Evolutionary conservation across 2,888 invertebrate species (phyloP), one percentile per base, ranked within the genome.

Genomic region (Philereme vetulata): DNA sequence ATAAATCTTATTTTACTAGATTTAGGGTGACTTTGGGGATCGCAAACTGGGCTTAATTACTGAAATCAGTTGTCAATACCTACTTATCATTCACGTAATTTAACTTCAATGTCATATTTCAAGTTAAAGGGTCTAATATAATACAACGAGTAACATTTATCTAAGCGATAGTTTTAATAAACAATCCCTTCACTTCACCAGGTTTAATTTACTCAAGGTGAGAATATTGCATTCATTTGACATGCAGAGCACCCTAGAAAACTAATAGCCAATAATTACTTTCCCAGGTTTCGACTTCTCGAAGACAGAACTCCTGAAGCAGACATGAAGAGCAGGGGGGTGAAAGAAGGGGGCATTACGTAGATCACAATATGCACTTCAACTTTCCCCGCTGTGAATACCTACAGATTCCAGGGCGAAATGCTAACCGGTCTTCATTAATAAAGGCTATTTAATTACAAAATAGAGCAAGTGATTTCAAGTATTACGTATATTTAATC

Each of bases 291-390:
- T 68, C 75, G 71, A 71, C 78, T 79, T 73, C 78, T 82, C 74
- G 77, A 85, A 86, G 85, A 84, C 82, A 81, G 77, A 74, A 78
- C 76, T 83, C 82, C 90, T 91, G 91, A 78, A 76, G 72, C 76
- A 80, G 91, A 91, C 91, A 77, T 91, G 83, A 83, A 91, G 91
- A 82, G 90, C 71, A 70, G 77, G 82, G 80, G 21, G 66, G 72
- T 65, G 67, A 63, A 68, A 66, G 67, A 73, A 79, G 81, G 82
- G 70, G 79, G 72, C 75, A 74, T 80, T 82, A 84, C 83, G 84
- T 78, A 81, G 79, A 85, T 84, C 88, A 93, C 89, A 93, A 93
- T 93, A 93, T 93, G 93, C 93, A 93, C 93, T 91, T 84, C 77
- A 92, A 75, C 80, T 81, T 77, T 79, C 85, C 85, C 82, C 77